Percentiles rank a stretch among this genome's conserved stretches.
phyloP scores from a whole-genome alignment of 64 coral and sea anemone species.

The Hydrozoanthus tunicans region DNA sequence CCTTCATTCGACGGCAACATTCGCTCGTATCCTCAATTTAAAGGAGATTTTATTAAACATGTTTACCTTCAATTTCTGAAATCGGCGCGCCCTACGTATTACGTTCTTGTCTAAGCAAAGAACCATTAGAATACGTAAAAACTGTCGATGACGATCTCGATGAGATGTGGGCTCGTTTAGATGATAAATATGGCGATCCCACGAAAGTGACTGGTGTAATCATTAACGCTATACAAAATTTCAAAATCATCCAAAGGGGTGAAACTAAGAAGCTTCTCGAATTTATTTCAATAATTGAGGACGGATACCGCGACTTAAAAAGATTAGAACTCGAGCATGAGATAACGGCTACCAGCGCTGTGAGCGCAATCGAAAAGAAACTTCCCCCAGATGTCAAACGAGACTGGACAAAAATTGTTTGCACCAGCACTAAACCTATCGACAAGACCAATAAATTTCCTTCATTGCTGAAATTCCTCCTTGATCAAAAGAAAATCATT shows the following conservation, averaged over 20 bases:
- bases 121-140: not conserved
- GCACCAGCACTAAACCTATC: not conserved
- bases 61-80: conserved; percentile 21
- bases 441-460: conserved; percentile 17
- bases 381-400: not conserved
- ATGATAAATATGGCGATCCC: not conserved
- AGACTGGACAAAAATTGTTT: conserved; percentile 3
- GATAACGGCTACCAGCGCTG: conserved; percentile 11
- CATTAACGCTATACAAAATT: not conserved
- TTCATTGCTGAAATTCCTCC: not conserved
- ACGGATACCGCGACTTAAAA: conserved; percentile 17
- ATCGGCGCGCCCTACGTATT: conserved; percentile 2
- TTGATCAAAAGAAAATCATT: conserved; percentile 49
- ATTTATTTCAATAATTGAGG: conserved; percentile 3
- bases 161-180: conserved; percentile 5
- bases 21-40: conserved; percentile 50
- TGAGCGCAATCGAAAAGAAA: conserved; percentile 10
- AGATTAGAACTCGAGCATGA: conserved; percentile 10
- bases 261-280: conserved; percentile 10
- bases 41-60: conserved; percentile 57
- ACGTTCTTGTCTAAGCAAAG: conserved; percentile 15
- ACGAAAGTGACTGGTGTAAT: not conserved
- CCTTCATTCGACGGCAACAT: conserved; percentile 46
- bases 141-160: not conserved
- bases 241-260: not conserved